These are phyloP conservation scores for Achlya flavicornis DNA, from an alignment of 2,888 invertebrate genomes.

Conservation along the genomic window DNA sequence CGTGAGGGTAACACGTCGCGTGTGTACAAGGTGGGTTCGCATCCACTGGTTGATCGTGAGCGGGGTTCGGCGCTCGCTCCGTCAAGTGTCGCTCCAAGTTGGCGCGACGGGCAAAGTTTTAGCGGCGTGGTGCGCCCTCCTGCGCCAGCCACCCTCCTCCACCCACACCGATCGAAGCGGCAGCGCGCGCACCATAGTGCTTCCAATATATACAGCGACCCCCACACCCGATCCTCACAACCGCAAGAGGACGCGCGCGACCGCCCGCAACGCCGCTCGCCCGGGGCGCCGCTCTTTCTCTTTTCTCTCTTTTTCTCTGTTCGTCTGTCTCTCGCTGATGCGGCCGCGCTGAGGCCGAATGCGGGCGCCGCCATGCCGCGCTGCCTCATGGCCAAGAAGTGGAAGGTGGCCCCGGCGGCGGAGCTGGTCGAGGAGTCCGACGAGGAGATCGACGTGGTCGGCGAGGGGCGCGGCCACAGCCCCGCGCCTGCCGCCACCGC, in stretches of 20 bases:
- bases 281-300: conserved; percentile 83
- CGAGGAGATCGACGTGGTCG: conserved; percentile 95
- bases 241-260: conserved; percentile 84
- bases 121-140: conserved; percentile 50
- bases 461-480: conserved; percentile 87
- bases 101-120: conserved; percentile 67
- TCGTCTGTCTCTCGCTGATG: conserved; percentile 81
- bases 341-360: conserved; percentile 81
- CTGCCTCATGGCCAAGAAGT: conserved; percentile 98
- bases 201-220: conserved; percentile 76
- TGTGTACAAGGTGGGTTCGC: conserved; percentile 35
- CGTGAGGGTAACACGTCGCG: conserved; percentile 22
- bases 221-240: conserved; percentile 76
- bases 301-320: conserved; percentile 81
- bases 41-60: conserved; percentile 74
- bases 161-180: conserved; percentile 69
- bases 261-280: conserved; percentile 78
- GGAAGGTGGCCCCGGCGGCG: conserved; percentile 89
- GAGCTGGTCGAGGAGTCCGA: conserved; percentile 86
- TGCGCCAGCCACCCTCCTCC: conserved; percentile 41
- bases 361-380: conserved; percentile 92
- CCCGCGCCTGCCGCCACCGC: conserved; percentile 82
- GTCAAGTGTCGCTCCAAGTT: conserved; percentile 70
- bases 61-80: conserved; percentile 45
- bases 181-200: conserved; percentile 73